Percentiles rank a stretch among this genome's conserved stretches.
These are phyloP conservation scores for Cacoxenus indagator DNA, from an alignment of 2,888 invertebrate species.

Conservation along the genomic window DNA sequence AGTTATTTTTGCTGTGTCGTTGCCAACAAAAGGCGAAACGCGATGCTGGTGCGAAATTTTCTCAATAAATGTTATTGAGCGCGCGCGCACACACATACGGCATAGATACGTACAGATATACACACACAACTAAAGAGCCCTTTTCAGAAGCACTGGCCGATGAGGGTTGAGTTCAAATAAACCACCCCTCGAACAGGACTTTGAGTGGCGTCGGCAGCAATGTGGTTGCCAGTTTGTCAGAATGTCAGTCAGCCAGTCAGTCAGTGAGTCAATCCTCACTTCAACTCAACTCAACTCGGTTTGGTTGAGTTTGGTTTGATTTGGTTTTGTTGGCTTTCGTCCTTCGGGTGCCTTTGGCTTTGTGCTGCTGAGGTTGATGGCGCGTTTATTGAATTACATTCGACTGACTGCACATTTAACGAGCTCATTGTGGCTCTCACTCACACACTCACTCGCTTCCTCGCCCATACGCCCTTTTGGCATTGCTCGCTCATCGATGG, in stretches of 20 bases:
- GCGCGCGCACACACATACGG: slow-evolving; percentile 17
- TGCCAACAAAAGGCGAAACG: slow-evolving; percentile 28
- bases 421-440: slow-evolving; percentile 42
- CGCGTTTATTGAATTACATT: slow-evolving; percentile 68
- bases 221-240: slow-evolving; percentile 64
- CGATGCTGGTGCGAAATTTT: slow-evolving; percentile 60
- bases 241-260: slow-evolving; percentile 60
- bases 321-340: slow-evolving; percentile 48
- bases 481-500: slow-evolving; percentile 63
- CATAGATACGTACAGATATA: too few relatives aligned
- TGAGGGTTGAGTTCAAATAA: slow-evolving; percentile 47
- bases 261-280: too few relatives aligned
- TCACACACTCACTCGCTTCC: background rate
- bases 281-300: too few relatives aligned
- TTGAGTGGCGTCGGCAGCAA: slow-evolving; percentile 25
- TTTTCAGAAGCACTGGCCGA: slow-evolving; percentile 16
- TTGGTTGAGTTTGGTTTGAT: slow-evolving; percentile 31
- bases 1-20: slow-evolving; percentile 39
- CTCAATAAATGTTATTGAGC: slow-evolving; percentile 61
- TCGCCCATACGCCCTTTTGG: background rate
- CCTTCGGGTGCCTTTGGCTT: slow-evolving; percentile 23
- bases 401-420: slow-evolving; percentile 66
- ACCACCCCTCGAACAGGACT: slow-evolving; percentile 45
- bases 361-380: slow-evolving; percentile 47
- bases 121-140: slow-evolving; percentile 28